Evolutionary conservation across 2,888 invertebrate genomes (phyloP).

Genomic region (Sinotaia quadrata): DNA sequence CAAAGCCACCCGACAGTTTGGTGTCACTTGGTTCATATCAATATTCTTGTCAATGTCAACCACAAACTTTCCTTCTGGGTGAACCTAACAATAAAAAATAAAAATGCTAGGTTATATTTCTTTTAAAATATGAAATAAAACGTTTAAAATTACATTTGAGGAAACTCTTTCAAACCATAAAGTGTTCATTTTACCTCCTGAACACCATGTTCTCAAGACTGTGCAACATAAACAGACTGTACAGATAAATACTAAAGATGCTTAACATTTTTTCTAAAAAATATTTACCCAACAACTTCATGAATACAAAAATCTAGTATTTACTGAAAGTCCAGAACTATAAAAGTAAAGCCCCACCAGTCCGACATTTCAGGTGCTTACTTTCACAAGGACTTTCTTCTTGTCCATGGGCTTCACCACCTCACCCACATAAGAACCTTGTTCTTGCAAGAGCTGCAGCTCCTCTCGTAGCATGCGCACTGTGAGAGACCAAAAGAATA

Average conservation of each 20-base stretch:
- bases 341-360: not conserved
- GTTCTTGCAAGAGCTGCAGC: constrained; percentile 92
- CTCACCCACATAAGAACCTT: constrained; percentile 99
- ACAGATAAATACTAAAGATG: too few relatives aligned
- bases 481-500: too few relatives aligned
- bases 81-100: constrained; percentile 77
- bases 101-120: not conserved
- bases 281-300: too few relatives aligned
- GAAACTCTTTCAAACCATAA: not conserved
- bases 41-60: constrained; percentile 99
- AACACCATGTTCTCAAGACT: too few relatives aligned
- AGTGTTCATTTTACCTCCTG: not conserved
- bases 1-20: constrained; percentile 96
- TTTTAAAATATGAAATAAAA: not conserved
- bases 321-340: not conserved
- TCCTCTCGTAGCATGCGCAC: constrained; percentile 98
- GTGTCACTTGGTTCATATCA: constrained; percentile 97
- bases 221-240: too few relatives aligned
- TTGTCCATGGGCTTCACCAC: constrained; percentile 99
- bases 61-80: constrained; percentile 99
- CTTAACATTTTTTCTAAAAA: too few relatives aligned
- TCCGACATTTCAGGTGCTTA: too few relatives aligned
- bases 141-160: not conserved
- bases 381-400: constrained; percentile 97
- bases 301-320: too few relatives aligned